A percentile compares a stretch with the other conserved stretches of the same genome.
Conservation (phyloP, 2,113 vertebrate species). For the Ancistrus triradiatus region DNA sequence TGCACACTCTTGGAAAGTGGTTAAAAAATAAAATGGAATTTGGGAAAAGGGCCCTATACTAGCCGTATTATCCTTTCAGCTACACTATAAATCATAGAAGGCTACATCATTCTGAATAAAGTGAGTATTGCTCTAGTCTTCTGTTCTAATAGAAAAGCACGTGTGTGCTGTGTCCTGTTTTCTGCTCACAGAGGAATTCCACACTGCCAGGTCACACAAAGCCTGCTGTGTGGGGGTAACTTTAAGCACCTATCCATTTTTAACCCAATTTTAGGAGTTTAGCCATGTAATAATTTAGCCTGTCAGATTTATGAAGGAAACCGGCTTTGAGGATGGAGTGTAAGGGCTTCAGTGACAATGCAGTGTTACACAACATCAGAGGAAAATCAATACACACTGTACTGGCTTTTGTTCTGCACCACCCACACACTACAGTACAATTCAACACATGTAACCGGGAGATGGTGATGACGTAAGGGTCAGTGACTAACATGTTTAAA, state of each 20-base stretch:
- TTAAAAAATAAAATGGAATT: no score
- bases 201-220: slow-evolving; percentile 20
- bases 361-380: slow-evolving; percentile 32
- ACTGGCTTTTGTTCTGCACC: slow-evolving; percentile 1
- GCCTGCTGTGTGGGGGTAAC: slow-evolving; percentile 24
- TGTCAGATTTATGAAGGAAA: slow-evolving; percentile 22
- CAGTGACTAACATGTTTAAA: not conserved
- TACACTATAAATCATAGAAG: no score
- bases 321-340: slow-evolving; percentile 11
- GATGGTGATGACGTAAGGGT: no score
- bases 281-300: slow-evolving; percentile 29
- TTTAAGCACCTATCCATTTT: slow-evolving; percentile 27
- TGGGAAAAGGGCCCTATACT: no score
- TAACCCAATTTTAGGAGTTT: slow-evolving; percentile 16
- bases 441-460: no score
- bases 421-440: not conserved
- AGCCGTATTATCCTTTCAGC: no score
- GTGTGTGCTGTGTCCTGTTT: slow-evolving; percentile 31
- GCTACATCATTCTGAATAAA: no score
- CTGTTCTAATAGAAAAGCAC: slow-evolving; percentile 40
- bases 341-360: slow-evolving; percentile 14
- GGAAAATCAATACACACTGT: slow-evolving; percentile 16
- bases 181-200: slow-evolving; percentile 44
- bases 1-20: no score
- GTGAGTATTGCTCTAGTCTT: slow-evolving; percentile 18